These are phyloP conservation scores for Rhodeus uyekii DNA, from an alignment of 2,797 vertebrate genomes.

Conservation along the genomic window DNA sequence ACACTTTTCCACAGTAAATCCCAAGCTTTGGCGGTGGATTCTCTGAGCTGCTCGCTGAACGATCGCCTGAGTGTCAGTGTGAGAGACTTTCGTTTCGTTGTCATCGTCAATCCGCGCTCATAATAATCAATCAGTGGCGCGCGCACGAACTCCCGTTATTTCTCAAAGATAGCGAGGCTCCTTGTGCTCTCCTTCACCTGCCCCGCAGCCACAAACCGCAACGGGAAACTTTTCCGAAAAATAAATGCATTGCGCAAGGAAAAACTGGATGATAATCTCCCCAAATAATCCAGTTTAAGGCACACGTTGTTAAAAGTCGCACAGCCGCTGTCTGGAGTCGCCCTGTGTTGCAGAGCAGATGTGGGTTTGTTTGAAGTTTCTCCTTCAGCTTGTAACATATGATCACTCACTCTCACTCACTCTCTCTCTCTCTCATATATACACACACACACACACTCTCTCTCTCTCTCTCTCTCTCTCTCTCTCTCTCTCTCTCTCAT, in stretches of 20 bases:
- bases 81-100: slow-evolving; percentile 72
- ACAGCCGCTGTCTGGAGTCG: slow-evolving; percentile 61
- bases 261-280: not conserved
- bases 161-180: slow-evolving; percentile 30
- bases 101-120: slow-evolving; percentile 76
- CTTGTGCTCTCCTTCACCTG: slow-evolving; percentile 51
- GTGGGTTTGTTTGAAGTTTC: slow-evolving; percentile 65
- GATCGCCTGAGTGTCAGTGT: slow-evolving; percentile 83
- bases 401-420: slow-evolving; percentile 28
- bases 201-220: slow-evolving; percentile 20
- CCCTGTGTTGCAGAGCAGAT: slow-evolving; percentile 56
- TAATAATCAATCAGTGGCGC: slow-evolving; percentile 68
- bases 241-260: slow-evolving; percentile 43
- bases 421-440: slow-evolving; percentile 43
- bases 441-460: too few species aligned
- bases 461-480: slow-evolving; percentile 43
- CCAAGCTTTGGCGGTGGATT: slow-evolving; percentile 89
- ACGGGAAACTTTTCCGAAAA: slow-evolving; percentile 27
- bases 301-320: not conserved
- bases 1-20: slow-evolving; percentile 89
- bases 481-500: slow-evolving; percentile 44
- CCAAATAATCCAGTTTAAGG: slow-evolving; percentile 22
- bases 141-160: slow-evolving; percentile 45
- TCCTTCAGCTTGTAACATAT: slow-evolving; percentile 45
- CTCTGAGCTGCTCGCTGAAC: slow-evolving; percentile 87